Percentiles rank a stretch among this genome's conserved stretches.
phyloP scores from a whole-genome alignment of 2,888 invertebrate species.

The Scaptomyza tumidula region DNA sequence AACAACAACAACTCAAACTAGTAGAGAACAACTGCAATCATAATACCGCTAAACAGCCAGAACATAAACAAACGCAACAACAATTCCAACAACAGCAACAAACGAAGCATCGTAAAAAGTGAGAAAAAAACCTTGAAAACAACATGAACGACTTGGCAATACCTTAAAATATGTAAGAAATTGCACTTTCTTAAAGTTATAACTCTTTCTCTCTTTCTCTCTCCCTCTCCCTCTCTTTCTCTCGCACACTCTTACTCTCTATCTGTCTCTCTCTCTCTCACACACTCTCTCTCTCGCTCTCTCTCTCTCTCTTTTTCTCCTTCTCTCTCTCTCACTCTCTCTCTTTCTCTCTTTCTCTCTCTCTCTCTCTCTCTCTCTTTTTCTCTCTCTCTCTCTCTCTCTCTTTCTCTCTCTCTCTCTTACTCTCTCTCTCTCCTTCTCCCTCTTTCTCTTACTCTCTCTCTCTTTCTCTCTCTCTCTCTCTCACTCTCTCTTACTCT shows the following conservation, averaged over 20 bases:
- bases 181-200: too few species aligned
- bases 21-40: conserved; percentile 69
- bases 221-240: too few species aligned
- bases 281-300: not conserved
- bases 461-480: too few species aligned
- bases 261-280: not conserved
- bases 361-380: too few species aligned
- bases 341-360: too few species aligned
- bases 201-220: too few species aligned
- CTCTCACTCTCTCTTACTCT: not conserved
- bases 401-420: too few species aligned
- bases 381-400: too few species aligned
- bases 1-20: conserved; percentile 19
- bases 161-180: conserved; percentile 11
- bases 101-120: conserved; percentile 40
- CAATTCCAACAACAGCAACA: conserved; percentile 36
- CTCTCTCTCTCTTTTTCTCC: too few species aligned
- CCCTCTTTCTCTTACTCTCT: too few species aligned
- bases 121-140: not conserved
- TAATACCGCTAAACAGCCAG: conserved; percentile 72
- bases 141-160: conserved; percentile 8
- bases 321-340: not conserved
- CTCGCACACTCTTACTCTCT: too few species aligned
- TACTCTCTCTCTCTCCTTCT: too few species aligned
- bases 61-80: conserved; percentile 66